Percentiles rank a stretch among this genome's conserved stretches.
phyloP scores from a whole-genome alignment of 2,113 vertebrate species.

The Pelecanus crispus region DNA sequence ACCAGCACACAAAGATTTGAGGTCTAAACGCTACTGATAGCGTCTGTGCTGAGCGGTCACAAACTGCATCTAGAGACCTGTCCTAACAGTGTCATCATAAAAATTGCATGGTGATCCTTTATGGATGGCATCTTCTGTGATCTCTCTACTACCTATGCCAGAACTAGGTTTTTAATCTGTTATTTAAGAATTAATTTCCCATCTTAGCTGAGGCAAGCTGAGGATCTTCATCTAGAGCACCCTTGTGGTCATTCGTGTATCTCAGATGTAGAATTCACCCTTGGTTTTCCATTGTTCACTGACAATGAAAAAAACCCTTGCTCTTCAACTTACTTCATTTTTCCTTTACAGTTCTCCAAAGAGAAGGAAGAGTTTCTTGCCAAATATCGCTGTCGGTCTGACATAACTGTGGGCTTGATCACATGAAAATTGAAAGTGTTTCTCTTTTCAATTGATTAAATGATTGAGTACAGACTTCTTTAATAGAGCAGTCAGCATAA shows the following conservation, averaged over 20 bases:
- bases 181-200: background rate
- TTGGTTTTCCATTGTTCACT: background rate
- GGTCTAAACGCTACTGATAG: background rate
- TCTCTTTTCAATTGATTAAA: slow-evolving; percentile 44
- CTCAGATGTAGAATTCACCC: background rate
- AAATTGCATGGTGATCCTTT: background rate
- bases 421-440: slow-evolving; percentile 35
- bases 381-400: background rate
- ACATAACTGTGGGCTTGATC: slow-evolving; percentile 7
- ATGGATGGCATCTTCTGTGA: background rate
- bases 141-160: background rate
- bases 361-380: background rate
- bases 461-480: slow-evolving; percentile 11
- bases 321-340: background rate
- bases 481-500: slow-evolving; percentile 21
- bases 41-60: background rate
- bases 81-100: background rate
- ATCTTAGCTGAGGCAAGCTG: background rate
- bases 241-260: background rate
- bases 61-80: background rate
- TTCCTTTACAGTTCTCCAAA: background rate
- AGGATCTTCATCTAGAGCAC: background rate
- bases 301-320: background rate
- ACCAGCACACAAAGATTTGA: background rate
- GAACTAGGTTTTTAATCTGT: background rate